Conservation (phyloP, 2,113 vertebrate species). For the Pristiophorus japonicus region DNA sequence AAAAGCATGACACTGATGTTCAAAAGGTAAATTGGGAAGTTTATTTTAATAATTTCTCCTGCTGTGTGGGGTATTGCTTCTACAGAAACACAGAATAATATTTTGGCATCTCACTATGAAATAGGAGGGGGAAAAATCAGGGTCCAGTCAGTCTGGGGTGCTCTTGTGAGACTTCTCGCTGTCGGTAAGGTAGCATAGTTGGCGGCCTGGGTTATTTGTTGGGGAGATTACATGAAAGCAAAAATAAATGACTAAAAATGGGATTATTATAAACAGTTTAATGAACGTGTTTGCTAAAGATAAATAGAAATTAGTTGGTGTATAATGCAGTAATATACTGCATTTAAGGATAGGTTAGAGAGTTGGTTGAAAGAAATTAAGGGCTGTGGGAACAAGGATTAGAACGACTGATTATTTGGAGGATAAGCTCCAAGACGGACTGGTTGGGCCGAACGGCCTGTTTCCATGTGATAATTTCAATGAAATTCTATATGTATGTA, state of each 20-base stretch:
- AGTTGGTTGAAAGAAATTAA: background rate
- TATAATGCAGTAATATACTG: background rate
- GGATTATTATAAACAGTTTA: background rate
- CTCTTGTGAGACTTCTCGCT: no score
- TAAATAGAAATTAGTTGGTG: background rate
- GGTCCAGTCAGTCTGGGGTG: no score
- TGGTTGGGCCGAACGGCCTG: background rate
- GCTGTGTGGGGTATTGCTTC: no score
- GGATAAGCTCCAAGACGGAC: background rate
- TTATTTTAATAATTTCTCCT: no score
- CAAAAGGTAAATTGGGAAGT: no score
- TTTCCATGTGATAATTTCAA: background rate
- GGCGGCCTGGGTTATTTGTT: no score
- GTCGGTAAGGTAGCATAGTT: no score
- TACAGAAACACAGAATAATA: no score
- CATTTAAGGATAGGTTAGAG: background rate
- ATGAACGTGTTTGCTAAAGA: background rate
- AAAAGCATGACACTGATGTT: conserved; percentile 80
- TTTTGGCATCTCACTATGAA: no score
- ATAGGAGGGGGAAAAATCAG: no score
- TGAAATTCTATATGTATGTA: background rate
- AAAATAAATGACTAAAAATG: background rate
- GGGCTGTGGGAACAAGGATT: background rate
- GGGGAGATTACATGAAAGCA: no score
- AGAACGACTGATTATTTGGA: background rate